phyloP scores from a whole-genome alignment of 2,888 invertebrate species.

The Conomelus anceps region DNA sequence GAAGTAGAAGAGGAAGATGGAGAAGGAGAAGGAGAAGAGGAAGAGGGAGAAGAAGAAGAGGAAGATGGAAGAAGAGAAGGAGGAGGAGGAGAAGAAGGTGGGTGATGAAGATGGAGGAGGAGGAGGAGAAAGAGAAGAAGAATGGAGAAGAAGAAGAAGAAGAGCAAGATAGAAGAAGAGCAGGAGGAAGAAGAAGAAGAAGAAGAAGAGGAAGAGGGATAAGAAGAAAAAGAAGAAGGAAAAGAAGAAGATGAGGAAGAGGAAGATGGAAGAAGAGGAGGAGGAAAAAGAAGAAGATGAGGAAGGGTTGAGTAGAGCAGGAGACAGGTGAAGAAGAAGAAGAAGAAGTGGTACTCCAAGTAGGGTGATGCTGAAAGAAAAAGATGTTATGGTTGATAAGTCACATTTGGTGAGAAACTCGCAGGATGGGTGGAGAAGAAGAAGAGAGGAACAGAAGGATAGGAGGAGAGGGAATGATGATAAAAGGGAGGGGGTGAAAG shows the following conservation, averaged over 20 bases:
- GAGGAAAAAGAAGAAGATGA: background rate
- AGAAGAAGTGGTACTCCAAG: too few relatives aligned
- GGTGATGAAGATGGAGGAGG: conserved; percentile 18
- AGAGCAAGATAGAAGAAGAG: background rate
- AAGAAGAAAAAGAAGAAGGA: background rate
- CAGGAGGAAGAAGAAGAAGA: background rate
- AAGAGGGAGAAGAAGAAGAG: background rate
- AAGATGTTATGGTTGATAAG: background rate
- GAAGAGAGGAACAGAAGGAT: background rate
- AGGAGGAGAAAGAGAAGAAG: background rate
- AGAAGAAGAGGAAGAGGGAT: background rate
- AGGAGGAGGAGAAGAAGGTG: conserved; percentile 9
- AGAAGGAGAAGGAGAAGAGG: background rate
- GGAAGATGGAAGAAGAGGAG: background rate
- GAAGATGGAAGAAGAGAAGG: background rate
- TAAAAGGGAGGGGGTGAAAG: background rate
- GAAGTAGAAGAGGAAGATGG: too few relatives aligned
- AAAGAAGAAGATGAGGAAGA: background rate
- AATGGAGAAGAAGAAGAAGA: background rate
- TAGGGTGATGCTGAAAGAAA: background rate
- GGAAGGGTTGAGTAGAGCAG: too few relatives aligned
- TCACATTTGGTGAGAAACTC: background rate
- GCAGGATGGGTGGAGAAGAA: too few relatives aligned
- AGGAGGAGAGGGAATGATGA: background rate
- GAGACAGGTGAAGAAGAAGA: background rate